Evolutionary conservation across 1,140 invertebrate genomes (phyloP).

Genomic region (Cydia pomonella): DNA sequence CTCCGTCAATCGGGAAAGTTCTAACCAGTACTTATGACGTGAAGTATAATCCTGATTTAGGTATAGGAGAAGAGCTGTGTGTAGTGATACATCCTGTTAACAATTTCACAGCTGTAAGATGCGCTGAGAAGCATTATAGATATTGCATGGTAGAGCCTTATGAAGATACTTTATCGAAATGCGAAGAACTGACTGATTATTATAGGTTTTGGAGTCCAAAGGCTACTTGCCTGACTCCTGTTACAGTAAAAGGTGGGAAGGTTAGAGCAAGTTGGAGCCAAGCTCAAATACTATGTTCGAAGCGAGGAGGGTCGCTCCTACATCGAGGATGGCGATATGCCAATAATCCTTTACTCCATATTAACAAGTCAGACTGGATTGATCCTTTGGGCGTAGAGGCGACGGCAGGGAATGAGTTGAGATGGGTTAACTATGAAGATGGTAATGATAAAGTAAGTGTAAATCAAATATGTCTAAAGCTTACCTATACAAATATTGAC

Average conservation of each 20-base stretch:
- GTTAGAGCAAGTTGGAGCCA: conserved; percentile 71
- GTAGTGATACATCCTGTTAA: conserved; percentile 57
- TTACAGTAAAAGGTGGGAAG: conserved; percentile 51
- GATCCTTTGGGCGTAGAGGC: conserved; percentile 67
- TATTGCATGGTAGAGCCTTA: conserved; percentile 72
- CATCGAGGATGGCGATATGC: conserved; percentile 72
- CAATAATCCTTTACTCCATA: conserved; percentile 58
- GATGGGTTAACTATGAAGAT: conserved; percentile 49
- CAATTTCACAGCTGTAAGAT: conserved; percentile 59
- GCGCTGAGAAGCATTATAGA: conserved; percentile 63
- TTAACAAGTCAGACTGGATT: conserved; percentile 41
- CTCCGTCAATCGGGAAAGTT: conserved; percentile 47
- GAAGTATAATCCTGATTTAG: conserved; percentile 46
- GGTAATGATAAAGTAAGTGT: conserved; percentile 55
- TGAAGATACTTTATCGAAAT: conserved; percentile 43
- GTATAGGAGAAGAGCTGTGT: conserved; percentile 58
- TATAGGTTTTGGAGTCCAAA: conserved; percentile 62
- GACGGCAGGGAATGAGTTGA: conserved; percentile 46
- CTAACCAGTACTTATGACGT: conserved; percentile 51
- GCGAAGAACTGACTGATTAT: conserved; percentile 51
- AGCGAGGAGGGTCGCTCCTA: conserved; percentile 58
- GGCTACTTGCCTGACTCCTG: conserved; percentile 57
- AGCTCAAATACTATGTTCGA: conserved; percentile 61
- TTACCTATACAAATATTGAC: background rate
- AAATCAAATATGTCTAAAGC: conserved; percentile 19